Percentiles rank a stretch among this genome's conserved stretches.
Conservation (phyloP, 2,797 vertebrate species). For the Adrianichthys oophorus region DNA sequence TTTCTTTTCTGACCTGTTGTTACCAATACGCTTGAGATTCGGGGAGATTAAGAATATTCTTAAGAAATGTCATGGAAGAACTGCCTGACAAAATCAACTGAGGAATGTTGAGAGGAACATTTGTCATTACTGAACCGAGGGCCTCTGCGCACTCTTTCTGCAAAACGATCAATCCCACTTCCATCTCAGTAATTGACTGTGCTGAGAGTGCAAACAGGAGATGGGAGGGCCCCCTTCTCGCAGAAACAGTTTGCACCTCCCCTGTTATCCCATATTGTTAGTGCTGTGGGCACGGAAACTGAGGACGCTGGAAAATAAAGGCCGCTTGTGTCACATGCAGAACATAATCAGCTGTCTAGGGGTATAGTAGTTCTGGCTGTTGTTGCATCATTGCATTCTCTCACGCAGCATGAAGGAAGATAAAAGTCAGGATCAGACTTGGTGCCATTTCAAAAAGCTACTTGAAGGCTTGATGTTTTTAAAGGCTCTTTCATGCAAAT, state of each 20-base stretch:
- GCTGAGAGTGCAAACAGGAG: slow-evolving; percentile 18
- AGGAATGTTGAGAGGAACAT: slow-evolving; percentile 28
- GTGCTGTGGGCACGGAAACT: slow-evolving; percentile 7
- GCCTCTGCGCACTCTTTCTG: slow-evolving; percentile 17
- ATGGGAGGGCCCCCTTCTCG: slow-evolving; percentile 8
- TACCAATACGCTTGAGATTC: slow-evolving; percentile 28
- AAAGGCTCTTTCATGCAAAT: too few relatives aligned
- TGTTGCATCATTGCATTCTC: neutral
- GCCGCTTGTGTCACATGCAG: slow-evolving; percentile 7
- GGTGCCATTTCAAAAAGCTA: too few relatives aligned
- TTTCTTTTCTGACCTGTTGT: slow-evolving; percentile 20
- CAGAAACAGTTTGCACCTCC: slow-evolving; percentile 15
- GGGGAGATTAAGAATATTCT: slow-evolving; percentile 25
- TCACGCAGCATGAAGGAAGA: too few relatives aligned
- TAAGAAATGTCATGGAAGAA: slow-evolving; percentile 5
- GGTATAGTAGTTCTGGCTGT: neutral
- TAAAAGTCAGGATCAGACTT: too few relatives aligned
- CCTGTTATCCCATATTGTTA: slow-evolving; percentile 13
- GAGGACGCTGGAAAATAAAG: slow-evolving; percentile 3
- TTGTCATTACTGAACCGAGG: slow-evolving; percentile 39
- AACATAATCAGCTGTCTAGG: slow-evolving; percentile 18
- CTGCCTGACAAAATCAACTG: slow-evolving; percentile 30
- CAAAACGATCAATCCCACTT: slow-evolving; percentile 42
- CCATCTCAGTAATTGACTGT: slow-evolving; percentile 45
- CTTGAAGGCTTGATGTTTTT: too few relatives aligned